Percentiles rank a stretch among this genome's conserved stretches.
Evolutionary conservation across 2,797 vertebrate species (phyloP).

Genomic region (Pipistrellus kuhlii): DNA sequence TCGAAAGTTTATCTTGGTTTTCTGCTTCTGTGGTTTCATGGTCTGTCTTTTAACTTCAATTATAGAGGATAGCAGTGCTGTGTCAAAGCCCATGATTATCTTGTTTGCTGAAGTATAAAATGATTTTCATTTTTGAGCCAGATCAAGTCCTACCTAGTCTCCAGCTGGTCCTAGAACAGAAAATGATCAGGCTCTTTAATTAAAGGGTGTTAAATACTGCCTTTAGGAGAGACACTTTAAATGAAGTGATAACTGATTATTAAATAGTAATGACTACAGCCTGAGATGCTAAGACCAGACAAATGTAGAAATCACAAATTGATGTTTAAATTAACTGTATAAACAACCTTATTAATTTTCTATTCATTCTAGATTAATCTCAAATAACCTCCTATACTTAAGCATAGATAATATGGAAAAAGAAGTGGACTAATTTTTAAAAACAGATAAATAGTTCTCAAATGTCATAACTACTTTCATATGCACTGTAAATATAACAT

Average conservation of each 20-base stretch:
- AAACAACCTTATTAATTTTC: conserved; percentile 60
- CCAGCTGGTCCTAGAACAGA: conserved; percentile 23
- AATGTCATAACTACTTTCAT: background rate
- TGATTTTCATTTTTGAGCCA: conserved; percentile 62
- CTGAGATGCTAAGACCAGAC: conserved; percentile 59
- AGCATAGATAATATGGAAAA: background rate
- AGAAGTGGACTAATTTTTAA: background rate
- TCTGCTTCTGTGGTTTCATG: conserved; percentile 38
- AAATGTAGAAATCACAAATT: conserved; percentile 65
- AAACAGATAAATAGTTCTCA: background rate
- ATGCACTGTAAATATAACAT: background rate
- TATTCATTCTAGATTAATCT: background rate
- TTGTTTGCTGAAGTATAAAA: conserved; percentile 77
- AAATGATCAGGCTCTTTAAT: conserved; percentile 64
- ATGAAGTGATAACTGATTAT: conserved; percentile 66
- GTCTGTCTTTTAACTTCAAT: conserved; percentile 55
- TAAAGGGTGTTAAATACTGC: conserved; percentile 30
- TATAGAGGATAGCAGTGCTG: conserved; percentile 6
- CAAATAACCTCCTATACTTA: conserved; percentile 15
- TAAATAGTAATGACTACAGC: conserved; percentile 62
- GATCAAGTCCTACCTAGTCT: conserved; percentile 30
- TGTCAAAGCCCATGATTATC: conserved; percentile 63
- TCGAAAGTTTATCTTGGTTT: conserved; percentile 53
- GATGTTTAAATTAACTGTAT: conserved; percentile 57
- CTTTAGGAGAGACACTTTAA: conserved; percentile 54